Evolutionary conservation across 2,113 vertebrate species (phyloP), one percentile per base, ranked within the genome.

Genomic region (Ictalurus punctatus): DNA sequence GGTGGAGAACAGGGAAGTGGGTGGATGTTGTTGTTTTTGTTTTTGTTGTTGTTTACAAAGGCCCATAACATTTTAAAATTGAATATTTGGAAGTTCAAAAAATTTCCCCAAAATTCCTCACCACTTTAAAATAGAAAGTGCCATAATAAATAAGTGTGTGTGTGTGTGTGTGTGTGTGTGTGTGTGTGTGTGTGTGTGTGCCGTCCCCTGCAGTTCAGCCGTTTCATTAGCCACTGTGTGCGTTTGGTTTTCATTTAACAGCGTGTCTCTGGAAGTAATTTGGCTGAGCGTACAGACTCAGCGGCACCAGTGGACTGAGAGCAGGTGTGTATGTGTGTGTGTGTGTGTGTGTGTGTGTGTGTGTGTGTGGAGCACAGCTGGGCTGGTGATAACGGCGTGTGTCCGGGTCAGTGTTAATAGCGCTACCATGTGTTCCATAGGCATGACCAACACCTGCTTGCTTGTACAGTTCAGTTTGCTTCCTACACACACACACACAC

Each of bases 341-440:
- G 83, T 86, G 89, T 89, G 89, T 86, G 89, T 83, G 89, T 85
- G 63, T 85, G 84, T 63, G 85, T 78, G 54, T 78, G 88, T 85
- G 37, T 85, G 65, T 63, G 85, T 40, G 37, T 40, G 37, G 54
- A 79, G 71, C 85, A 87, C 89, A 90, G 85, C 89, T 90, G 89
- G 86, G 25, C 44, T 63, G 67, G 59, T 90, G 85, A 37, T 90
- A 84, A 87, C 76, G 81, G 74, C 34, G 71, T 86, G 76, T 86
- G 89, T 54, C 86, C 73, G 86, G 85, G 89, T 90, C 89, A 90
- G 81, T 19, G 37, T 83, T 87, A 90, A 83, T 78, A 78, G 89
- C 58, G 71, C 87, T 90, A 87, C 48, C 89, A 84, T 90, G 86
- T 87, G 80, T 84, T 84, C 61, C 73, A 79, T 73, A 58, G 81